A percentile compares a stretch with the other conserved stretches of the same genome.
Conservation (phyloP, 2,888 invertebrate genomes). For the Erebia ligea region DNA sequence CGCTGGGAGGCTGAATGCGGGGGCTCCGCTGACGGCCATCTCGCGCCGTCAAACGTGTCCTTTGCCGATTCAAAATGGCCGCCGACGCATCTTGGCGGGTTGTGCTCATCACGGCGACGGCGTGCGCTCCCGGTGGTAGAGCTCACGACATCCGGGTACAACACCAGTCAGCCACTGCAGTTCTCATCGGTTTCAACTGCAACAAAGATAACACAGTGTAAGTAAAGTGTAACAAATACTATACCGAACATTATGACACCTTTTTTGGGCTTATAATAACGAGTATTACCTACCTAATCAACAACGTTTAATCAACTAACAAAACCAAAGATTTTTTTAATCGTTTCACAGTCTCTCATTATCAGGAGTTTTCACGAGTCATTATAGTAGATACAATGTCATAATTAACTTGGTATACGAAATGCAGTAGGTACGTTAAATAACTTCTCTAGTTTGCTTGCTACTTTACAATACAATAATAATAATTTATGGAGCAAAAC, state of each 20-base stretch:
- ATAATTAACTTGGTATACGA: neutral
- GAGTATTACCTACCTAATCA: too few species aligned
- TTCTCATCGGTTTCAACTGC: conserved; percentile 69
- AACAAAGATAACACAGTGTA: conserved; percentile 50
- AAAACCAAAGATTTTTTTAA: too few species aligned
- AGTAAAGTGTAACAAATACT: neutral
- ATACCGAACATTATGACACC: too few species aligned
- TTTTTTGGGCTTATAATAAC: too few species aligned
- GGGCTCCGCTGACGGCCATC: conserved; percentile 76
- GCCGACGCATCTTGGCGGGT: conserved; percentile 81
- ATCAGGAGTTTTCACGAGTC: too few species aligned
- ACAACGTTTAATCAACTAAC: too few species aligned
- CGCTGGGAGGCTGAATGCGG: conserved; percentile 62
- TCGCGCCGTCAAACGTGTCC: conserved; percentile 75
- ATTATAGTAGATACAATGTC: too few species aligned
- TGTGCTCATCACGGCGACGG: conserved; percentile 82
- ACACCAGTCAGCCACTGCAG: conserved; percentile 51
- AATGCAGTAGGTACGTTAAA: conserved; percentile 6
- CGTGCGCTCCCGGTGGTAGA: conserved; percentile 67
- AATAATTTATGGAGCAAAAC: conserved; percentile 10
- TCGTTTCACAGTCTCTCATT: too few species aligned
- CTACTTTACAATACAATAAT: conserved; percentile 19
- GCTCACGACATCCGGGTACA: conserved; percentile 75
- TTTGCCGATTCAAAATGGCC: conserved; percentile 80
- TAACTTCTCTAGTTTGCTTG: conserved; percentile 20